Base-by-base conservation (phyloP, 2,113 vertebrate genomes). In the Fregetta grallaria region DNA sequence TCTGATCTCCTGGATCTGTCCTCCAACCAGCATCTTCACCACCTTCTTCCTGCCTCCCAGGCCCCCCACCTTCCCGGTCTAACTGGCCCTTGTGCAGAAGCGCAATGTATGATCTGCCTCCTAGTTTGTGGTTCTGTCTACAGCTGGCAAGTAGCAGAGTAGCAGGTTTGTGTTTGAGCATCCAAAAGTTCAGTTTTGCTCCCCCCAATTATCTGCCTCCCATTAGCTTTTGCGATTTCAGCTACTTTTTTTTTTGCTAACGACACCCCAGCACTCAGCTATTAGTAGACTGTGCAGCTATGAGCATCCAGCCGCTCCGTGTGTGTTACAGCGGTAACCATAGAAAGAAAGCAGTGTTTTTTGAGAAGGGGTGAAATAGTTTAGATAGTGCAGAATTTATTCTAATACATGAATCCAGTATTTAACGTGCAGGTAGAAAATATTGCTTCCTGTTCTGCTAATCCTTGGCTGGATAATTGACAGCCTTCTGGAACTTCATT, bases 401-500 rank as follows among this genome's bases (percentile, higher is more conserved):
- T 78, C 73, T 52, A 15, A 45, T 45, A 23, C 15, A 4, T 58
- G 52, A 86, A 75, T 75, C 40, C 32, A 21, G 42, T 55, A 45
- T 88, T 94, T 92, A 72, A 86, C 0, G 9, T 65, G 62, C 90
- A 95, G 95, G 94, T 97, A 96, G 91, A 10, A 77, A 85, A 62
- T 53, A 59, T 36, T 38, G 49, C 77, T 96, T 94, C 87, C 89
- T 85, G 77, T 88, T 91, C 53, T 73, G 70, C 77, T 92, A 91
- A 94, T 91, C 88, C 86, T 92, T 82, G 90, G 70, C 86, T 88
- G 61, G 91, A 21, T 94, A 92, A 90, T 79, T 81, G 94, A 86
- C 96, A 92, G 84, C 95, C 92, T 94, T 92, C 89, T 95, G 84
- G 45, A 95, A 82, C 80, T 85, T 91, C 45, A 85, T 79, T 95